phyloP scores from a whole-genome alignment of 2,888 invertebrate genomes.

The Eubasilissa splendida region DNA sequence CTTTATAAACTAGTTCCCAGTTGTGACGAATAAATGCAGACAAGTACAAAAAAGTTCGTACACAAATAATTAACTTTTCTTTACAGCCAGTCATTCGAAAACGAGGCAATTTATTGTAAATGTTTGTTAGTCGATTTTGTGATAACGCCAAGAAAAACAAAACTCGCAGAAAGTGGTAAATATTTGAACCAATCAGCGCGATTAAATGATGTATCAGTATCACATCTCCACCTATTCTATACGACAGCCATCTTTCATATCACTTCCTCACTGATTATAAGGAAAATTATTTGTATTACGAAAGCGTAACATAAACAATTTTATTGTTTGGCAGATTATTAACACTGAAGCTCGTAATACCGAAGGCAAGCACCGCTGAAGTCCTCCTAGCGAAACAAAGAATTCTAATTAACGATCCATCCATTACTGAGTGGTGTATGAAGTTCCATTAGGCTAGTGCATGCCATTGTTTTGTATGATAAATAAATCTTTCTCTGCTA shows the following conservation, averaged over 20 bases:
- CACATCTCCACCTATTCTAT: too few relatives aligned
- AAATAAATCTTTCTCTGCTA: not conserved
- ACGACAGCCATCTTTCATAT: not conserved
- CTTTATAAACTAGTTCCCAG: too few relatives aligned
- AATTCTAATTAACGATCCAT: conserved; percentile 25
- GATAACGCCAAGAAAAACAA: too few relatives aligned
- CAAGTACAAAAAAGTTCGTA: too few relatives aligned
- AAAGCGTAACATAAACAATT: conserved; percentile 30
- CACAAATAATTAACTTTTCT: too few relatives aligned
- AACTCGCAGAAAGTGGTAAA: too few relatives aligned
- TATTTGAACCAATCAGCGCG: too few relatives aligned
- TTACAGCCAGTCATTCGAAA: too few relatives aligned
- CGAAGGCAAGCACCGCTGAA: not conserved
- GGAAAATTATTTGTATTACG: conserved; percentile 16
- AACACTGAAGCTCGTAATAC: not conserved
- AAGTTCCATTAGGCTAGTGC: conserved; percentile 4
- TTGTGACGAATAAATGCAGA: too few relatives aligned
- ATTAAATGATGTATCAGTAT: too few relatives aligned
- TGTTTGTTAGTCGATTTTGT: too few relatives aligned
- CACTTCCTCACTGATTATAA: not conserved
- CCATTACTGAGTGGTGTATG: conserved; percentile 14
- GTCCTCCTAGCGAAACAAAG: conserved; percentile 20
- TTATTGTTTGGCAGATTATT: conserved; percentile 19
- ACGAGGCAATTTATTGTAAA: too few relatives aligned
- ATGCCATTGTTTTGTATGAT: not conserved